Percentiles rank a stretch among this genome's conserved stretches.
phyloP scores from a whole-genome alignment of 2,113 vertebrate genomes.

The Oreochromis spilurus region DNA sequence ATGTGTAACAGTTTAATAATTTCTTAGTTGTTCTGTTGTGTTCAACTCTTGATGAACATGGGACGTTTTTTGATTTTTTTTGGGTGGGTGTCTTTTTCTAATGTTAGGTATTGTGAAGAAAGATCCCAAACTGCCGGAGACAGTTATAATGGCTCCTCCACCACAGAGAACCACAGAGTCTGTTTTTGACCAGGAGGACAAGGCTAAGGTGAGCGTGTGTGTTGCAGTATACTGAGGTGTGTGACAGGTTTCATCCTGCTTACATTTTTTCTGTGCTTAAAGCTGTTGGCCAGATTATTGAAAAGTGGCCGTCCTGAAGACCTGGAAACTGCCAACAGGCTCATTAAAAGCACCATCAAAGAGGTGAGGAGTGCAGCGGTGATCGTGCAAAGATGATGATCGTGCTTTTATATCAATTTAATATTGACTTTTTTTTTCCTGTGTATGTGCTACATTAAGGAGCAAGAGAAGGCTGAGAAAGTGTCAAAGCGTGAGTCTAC shows the following conservation, averaged over 20 bases:
- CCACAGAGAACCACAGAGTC: conserved; percentile 79
- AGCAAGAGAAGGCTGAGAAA: conserved; percentile 83
- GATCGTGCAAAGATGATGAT: background rate
- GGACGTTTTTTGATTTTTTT: fast-evolving
- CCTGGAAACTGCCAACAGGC: conserved; percentile 83
- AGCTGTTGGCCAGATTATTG: conserved; percentile 82
- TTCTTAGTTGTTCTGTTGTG: background rate
- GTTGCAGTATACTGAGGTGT: background rate
- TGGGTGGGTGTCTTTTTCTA: background rate
- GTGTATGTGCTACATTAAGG: conserved; percentile 55
- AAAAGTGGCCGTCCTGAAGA: conserved; percentile 83
- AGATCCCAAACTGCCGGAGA: conserved; percentile 81
- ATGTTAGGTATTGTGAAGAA: conserved; percentile 82
- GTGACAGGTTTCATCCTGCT: background rate
- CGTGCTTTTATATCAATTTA: background rate
- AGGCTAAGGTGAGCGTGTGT: conserved; percentile 75
- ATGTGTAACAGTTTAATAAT: background rate
- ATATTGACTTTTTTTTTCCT: background rate
- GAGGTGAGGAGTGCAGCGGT: conserved; percentile 70
- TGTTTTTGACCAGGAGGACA: conserved; percentile 88
- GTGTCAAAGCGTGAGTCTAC: conserved; percentile 66
- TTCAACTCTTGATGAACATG: background rate
- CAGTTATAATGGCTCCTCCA: conserved; percentile 79
- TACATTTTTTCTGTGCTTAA: background rate
- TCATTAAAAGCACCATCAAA: conserved; percentile 84